These are phyloP conservation scores for Drosophila mauritiana DNA, from an alignment of 1,140 invertebrate genomes.

Conservation along the genomic window DNA sequence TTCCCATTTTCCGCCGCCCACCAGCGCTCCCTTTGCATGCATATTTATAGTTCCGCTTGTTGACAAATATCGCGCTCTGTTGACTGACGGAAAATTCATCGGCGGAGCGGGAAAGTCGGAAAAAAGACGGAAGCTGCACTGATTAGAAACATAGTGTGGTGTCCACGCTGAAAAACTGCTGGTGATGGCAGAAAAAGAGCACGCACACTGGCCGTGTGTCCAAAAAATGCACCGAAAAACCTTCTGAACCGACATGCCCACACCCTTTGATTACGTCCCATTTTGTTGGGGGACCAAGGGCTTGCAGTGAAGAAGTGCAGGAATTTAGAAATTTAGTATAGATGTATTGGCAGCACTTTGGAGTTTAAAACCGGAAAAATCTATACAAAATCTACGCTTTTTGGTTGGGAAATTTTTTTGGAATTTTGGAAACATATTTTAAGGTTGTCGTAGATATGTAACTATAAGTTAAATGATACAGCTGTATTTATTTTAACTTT, in stretches of 20 bases:
- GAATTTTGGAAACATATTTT: too few species aligned
- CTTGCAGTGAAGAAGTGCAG: neutral
- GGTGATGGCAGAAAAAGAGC: constrained; percentile 5
- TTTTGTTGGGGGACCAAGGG: constrained; percentile 7
- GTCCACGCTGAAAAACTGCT: constrained; percentile 42
- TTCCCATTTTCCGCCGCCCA: constrained; percentile 9
- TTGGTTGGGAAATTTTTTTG: too few species aligned
- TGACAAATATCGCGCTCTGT: constrained; percentile 78
- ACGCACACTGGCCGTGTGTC: constrained; percentile 11
- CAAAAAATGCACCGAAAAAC: constrained; percentile 9
- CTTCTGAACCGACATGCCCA: neutral
- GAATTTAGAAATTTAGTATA: neutral
- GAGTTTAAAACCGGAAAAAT: neutral
- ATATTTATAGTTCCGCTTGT: constrained; percentile 83
- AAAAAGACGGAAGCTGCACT: constrained; percentile 69
- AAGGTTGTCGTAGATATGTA: too few species aligned
- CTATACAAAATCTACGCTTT: too few species aligned
- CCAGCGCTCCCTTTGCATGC: constrained; percentile 43
- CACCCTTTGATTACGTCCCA: neutral
- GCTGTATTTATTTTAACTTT: too few species aligned
- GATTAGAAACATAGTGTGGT: constrained; percentile 76
- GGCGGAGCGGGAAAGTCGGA: constrained; percentile 5
- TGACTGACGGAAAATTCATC: constrained; percentile 55
- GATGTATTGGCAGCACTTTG: neutral
- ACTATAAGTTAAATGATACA: neutral